phyloP scores from a whole-genome alignment of 1,140 invertebrate species.

The Caerostris extrusa region DNA sequence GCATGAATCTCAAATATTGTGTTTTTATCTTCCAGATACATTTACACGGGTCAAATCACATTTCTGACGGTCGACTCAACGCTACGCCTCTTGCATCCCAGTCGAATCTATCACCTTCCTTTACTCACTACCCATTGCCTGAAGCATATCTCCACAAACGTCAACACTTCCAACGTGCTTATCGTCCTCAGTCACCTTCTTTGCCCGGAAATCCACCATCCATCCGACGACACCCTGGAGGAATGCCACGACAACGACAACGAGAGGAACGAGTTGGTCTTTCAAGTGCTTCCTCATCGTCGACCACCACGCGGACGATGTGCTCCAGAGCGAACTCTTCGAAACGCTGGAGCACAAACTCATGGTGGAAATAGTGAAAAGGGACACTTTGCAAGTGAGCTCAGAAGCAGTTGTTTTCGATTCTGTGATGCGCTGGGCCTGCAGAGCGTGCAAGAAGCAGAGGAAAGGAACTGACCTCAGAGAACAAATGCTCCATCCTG shows the following conservation, averaged over 20 bases:
- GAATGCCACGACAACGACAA: slow-evolving; percentile 76
- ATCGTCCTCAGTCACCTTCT: slow-evolving; percentile 82
- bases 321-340: slow-evolving; percentile 85
- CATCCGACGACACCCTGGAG: neutral
- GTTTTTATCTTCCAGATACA: slow-evolving; percentile 69
- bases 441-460: slow-evolving; percentile 85
- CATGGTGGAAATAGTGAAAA: slow-evolving; percentile 84
- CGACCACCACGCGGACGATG: slow-evolving; percentile 85
- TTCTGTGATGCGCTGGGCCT: slow-evolving; percentile 84
- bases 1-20: neutral
- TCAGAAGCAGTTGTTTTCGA: slow-evolving; percentile 79
- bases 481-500: slow-evolving; percentile 85
- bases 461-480: slow-evolving; percentile 85
- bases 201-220: slow-evolving; percentile 47
- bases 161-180: slow-evolving; percentile 82
- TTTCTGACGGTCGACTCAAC: slow-evolving; percentile 86
- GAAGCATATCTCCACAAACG: slow-evolving; percentile 83
- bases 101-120: slow-evolving; percentile 87
- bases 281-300: slow-evolving; percentile 85
- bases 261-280: slow-evolving; percentile 82
- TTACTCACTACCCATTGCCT: slow-evolving; percentile 85
- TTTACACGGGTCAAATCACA: slow-evolving; percentile 82
- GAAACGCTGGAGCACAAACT: slow-evolving; percentile 86
- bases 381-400: slow-evolving; percentile 81
- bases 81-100: slow-evolving; percentile 86